Evolutionary conservation across 1,140 invertebrate genomes (phyloP).

Genomic region (Drosophila kohkoa): DNA sequence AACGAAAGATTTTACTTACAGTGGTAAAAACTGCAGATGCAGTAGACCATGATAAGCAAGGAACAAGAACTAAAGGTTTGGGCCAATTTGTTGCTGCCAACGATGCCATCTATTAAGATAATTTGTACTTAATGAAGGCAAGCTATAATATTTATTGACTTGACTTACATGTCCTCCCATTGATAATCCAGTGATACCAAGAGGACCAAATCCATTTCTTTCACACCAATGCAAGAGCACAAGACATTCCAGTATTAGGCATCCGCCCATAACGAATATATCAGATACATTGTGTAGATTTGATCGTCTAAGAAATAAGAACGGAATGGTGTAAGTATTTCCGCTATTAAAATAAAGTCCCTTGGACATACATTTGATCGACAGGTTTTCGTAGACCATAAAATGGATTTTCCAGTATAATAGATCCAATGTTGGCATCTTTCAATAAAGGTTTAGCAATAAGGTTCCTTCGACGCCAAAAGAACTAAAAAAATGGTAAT

Average conservation of each 20-base stretch:
- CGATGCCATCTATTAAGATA: constrained; percentile 95
- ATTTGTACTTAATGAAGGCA: background rate
- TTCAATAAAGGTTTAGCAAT: constrained; percentile 94
- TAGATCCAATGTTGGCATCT: constrained; percentile 95
- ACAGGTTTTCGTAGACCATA: constrained; percentile 97
- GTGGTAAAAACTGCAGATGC: constrained; percentile 98
- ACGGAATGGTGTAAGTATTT: too few species aligned
- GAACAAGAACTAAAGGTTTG: constrained; percentile 95
- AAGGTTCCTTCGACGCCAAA: constrained; percentile 94
- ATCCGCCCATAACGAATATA: constrained; percentile 99
- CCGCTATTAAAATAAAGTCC: too few species aligned
- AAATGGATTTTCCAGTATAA: constrained; percentile 99
- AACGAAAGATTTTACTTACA: constrained; percentile 85
- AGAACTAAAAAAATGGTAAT: constrained; percentile 89
- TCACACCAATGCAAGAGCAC: constrained; percentile 98
- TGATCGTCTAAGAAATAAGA: constrained; percentile 89
- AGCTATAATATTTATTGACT: background rate
- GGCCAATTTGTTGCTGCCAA: constrained; percentile 97
- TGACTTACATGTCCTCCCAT: constrained; percentile 98
- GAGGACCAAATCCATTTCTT: constrained; percentile 93
- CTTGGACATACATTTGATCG: constrained; percentile 91
- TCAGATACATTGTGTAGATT: constrained; percentile 98
- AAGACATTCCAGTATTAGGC: constrained; percentile 96
- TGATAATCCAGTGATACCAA: constrained; percentile 98
- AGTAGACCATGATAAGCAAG: constrained; percentile 98